phyloP scores from a whole-genome alignment of 2,113 vertebrate genomes.

The Blennius ocellaris region DNA sequence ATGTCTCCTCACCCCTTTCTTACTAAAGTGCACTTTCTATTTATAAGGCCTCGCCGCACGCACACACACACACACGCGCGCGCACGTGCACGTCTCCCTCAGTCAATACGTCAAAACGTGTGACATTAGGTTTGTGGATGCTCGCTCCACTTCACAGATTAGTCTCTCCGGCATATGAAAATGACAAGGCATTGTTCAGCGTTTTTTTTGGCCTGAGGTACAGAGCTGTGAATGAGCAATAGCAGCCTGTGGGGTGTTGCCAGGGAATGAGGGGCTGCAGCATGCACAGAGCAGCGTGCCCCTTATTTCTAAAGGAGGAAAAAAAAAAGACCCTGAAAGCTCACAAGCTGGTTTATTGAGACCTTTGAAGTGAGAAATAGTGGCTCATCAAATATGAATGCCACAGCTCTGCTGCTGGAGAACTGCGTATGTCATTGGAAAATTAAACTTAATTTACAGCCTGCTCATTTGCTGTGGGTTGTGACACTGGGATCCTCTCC shows the following conservation, averaged over 20 bases:
- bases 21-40: constrained; percentile 11
- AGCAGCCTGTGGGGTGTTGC: constrained; percentile 47
- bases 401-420: constrained; percentile 34
- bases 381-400: constrained; percentile 71
- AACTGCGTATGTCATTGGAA: constrained; percentile 71
- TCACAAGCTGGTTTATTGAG: constrained; percentile 59
- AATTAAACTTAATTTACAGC: constrained; percentile 61
- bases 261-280: constrained; percentile 41
- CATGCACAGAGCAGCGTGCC: constrained; percentile 25
- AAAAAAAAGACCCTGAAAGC: constrained; percentile 6
- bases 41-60: not conserved
- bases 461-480: constrained; percentile 47
- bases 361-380: constrained; percentile 71
- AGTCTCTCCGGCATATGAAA: constrained; percentile 60
- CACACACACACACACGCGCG: not conserved
- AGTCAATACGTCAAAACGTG: constrained; percentile 39
- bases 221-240: constrained; percentile 67
- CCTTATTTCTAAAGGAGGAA: constrained; percentile 41
- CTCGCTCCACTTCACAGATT: constrained; percentile 60
- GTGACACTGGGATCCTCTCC: constrained; percentile 56
- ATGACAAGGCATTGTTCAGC: constrained; percentile 61
- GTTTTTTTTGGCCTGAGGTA: constrained; percentile 57
- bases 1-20: not conserved
- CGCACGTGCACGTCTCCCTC: not conserved
- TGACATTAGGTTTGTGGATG: constrained; percentile 41